Conservation (phyloP, 2,797 vertebrate genomes). For the Ptychobarbus kaznakovi region DNA sequence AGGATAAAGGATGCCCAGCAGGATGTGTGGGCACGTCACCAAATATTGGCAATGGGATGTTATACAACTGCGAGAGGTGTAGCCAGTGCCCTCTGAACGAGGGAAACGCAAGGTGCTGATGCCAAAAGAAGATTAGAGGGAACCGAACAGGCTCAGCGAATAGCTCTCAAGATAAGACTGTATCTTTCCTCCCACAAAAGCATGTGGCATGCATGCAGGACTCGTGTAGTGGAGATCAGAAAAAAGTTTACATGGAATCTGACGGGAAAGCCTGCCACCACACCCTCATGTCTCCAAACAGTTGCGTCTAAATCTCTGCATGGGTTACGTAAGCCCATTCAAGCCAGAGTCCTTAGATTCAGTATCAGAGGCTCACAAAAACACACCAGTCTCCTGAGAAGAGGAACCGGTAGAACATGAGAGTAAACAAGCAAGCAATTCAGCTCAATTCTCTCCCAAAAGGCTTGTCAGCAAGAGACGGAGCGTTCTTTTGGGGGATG, state of each 20-base stretch:
- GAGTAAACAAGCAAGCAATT: slow-evolving; percentile 51
- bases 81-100: slow-evolving; percentile 40
- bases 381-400: slow-evolving; percentile 32
- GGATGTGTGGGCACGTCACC: slow-evolving; percentile 31
- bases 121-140: slow-evolving; percentile 42
- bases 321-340: slow-evolving; percentile 19
- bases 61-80: slow-evolving; percentile 44
- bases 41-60: slow-evolving; percentile 48
- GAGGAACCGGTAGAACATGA: slow-evolving; percentile 41
- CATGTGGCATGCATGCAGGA: slow-evolving; percentile 36
- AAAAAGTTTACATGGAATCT: slow-evolving; percentile 37
- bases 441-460: slow-evolving; percentile 49
- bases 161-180: slow-evolving; percentile 44
- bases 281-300: slow-evolving; percentile 35
- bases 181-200: slow-evolving; percentile 42
- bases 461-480: slow-evolving; percentile 51
- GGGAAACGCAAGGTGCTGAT: slow-evolving; percentile 28
- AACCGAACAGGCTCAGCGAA: slow-evolving; percentile 41
- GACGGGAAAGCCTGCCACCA: slow-evolving; percentile 20
- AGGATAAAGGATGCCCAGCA: slow-evolving; percentile 40
- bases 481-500: slow-evolving; percentile 48
- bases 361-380: slow-evolving; percentile 23
- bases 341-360: background rate
- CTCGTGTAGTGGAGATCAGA: slow-evolving; percentile 38
- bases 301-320: slow-evolving; percentile 13